Evolutionary conservation across 2,797 vertebrate species (phyloP).

Genomic region (Rallus crepitans): DNA sequence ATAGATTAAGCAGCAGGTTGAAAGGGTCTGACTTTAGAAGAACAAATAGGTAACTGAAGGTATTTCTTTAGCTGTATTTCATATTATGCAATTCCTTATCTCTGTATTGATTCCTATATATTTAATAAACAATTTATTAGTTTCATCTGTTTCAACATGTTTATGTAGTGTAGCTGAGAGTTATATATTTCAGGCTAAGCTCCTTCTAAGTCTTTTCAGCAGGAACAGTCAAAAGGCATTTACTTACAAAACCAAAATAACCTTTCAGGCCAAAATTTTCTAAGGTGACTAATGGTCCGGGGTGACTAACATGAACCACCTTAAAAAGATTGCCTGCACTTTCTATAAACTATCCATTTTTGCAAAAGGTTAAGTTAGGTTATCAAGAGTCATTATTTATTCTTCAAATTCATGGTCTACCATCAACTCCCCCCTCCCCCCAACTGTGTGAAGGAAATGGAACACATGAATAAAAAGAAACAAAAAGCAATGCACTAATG

Average conservation of each 20-base stretch:
- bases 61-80: slow-evolving; percentile 46
- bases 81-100: slow-evolving; percentile 47
- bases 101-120: slow-evolving; percentile 15
- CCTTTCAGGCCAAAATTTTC: not conserved
- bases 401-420: not conserved
- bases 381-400: not conserved
- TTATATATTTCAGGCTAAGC: not conserved
- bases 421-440: not conserved
- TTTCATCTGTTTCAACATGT: slow-evolving; percentile 22
- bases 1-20: slow-evolving; percentile 54
- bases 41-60: slow-evolving; percentile 35
- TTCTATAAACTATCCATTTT: not conserved
- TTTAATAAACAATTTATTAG: slow-evolving; percentile 56
- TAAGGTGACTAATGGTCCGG: not conserved
- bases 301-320: not conserved
- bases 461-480: not conserved
- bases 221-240: slow-evolving; percentile 1
- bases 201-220: slow-evolving; percentile 8
- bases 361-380: not conserved
- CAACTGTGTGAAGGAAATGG: not conserved
- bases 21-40: slow-evolving; percentile 61
- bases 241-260: not conserved
- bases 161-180: not conserved
- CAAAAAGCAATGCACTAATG: not conserved
- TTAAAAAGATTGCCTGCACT: not conserved